Conservation (phyloP, 2,888 invertebrate genomes). For the Malthinus flaveolus region DNA sequence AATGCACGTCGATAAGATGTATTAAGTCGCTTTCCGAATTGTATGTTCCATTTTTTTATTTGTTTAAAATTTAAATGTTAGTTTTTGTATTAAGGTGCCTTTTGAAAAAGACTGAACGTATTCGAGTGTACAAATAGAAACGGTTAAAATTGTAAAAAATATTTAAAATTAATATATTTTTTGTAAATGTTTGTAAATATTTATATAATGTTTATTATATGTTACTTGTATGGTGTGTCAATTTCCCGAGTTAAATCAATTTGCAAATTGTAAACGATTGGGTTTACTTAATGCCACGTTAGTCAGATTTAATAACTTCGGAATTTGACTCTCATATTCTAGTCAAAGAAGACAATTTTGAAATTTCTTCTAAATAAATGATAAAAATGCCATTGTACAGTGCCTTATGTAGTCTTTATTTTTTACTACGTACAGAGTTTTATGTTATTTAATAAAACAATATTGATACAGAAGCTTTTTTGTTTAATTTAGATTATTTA, state of each 20-base stretch:
- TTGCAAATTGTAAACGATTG: constrained; percentile 3
- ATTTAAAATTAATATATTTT: constrained; percentile 35
- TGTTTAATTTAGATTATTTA: constrained; percentile 14
- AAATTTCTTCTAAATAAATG: constrained; percentile 46
- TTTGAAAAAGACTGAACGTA: constrained; percentile 32
- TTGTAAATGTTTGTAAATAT: constrained; percentile 33
- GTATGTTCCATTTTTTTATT: constrained; percentile 15
- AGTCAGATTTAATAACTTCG: background rate
- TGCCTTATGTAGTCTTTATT: constrained; percentile 50
- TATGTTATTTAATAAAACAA: constrained; percentile 51
- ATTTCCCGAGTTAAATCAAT: background rate
- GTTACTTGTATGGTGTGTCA: constrained; percentile 16
- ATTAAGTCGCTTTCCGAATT: constrained; percentile 28
- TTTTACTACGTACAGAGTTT: constrained; percentile 48
- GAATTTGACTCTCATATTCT: constrained; percentile 38
- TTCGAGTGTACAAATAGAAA: constrained; percentile 28
- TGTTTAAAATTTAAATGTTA: constrained; percentile 13
- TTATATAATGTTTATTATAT: constrained; percentile 19
- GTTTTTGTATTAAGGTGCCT: constrained; percentile 31
- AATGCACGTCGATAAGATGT: constrained; percentile 46
- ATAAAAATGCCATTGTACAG: constrained; percentile 54
- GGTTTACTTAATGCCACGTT: background rate
- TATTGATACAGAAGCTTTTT: constrained; percentile 23
- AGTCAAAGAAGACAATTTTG: constrained; percentile 46
- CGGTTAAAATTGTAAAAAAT: constrained; percentile 34